phyloP scores from a whole-genome alignment of 2,888 invertebrate genomes.

The Subacronicta megacephala region DNA sequence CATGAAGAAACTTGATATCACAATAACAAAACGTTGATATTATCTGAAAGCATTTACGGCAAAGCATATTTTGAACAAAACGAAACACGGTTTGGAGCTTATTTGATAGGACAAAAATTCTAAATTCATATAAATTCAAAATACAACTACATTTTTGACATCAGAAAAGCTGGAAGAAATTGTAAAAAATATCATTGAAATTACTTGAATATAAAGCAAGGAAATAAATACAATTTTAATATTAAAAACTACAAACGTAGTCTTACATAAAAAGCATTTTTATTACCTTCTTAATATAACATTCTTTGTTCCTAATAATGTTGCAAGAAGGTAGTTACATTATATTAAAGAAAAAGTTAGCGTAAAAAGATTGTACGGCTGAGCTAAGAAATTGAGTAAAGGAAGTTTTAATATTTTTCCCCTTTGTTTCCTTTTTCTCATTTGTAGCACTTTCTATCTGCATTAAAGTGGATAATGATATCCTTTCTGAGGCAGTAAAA shows the following conservation, averaged over 20 bases:
- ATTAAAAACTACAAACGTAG: conserved; percentile 11
- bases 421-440: conserved; percentile 64
- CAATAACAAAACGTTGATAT: too few species aligned
- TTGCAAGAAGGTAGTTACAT: conserved; percentile 25
- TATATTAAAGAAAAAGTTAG: conserved; percentile 77
- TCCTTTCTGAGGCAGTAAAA: conserved; percentile 9
- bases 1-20: not conserved
- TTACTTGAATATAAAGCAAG: not conserved
- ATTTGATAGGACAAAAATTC: too few species aligned
- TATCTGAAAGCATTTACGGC: too few species aligned
- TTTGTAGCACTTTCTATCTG: conserved; percentile 63
- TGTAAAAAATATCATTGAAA: too few species aligned
- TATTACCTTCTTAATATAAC: conserved; percentile 17
- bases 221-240: conserved; percentile 11
- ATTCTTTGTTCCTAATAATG: conserved; percentile 26
- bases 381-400: conserved; percentile 72
- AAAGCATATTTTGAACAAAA: too few species aligned
- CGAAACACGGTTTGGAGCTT: too few species aligned
- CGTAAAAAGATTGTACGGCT: conserved; percentile 71
- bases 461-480: conserved; percentile 35
- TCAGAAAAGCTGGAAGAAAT: too few species aligned
- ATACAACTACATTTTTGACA: too few species aligned
- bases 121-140: too few species aligned
- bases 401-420: conserved; percentile 78
- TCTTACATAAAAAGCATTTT: conserved; percentile 5